Evolutionary conservation across 2,797 vertebrate species (phyloP).

Genomic region (Rhinatrema bivittatum): DNA sequence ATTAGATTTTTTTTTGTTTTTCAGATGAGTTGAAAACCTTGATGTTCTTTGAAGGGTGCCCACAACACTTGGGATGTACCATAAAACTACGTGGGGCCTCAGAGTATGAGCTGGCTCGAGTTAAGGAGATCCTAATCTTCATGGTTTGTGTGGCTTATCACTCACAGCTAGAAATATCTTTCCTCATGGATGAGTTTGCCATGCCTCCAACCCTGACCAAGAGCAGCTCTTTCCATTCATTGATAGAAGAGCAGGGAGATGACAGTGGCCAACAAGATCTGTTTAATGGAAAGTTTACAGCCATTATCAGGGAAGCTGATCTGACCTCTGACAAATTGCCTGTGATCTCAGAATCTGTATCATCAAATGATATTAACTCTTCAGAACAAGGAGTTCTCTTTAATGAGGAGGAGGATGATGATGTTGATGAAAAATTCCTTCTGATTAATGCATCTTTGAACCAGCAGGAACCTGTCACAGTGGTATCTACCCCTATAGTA

Average conservation of each 20-base stretch:
- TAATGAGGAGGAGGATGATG: conserved; percentile 40
- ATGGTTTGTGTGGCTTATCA: conserved; percentile 97
- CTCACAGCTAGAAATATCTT: conserved; percentile 96
- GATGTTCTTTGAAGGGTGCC: conserved; percentile 97
- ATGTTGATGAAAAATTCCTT: neutral
- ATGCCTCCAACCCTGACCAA: conserved; percentile 85
- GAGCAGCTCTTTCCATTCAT: conserved; percentile 74
- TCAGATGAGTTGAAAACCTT: conserved; percentile 84
- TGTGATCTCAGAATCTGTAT: conserved; percentile 38
- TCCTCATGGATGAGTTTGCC: conserved; percentile 98
- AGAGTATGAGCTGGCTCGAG: conserved; percentile 86
- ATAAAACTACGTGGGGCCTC: conserved; percentile 88
- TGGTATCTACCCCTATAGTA: conserved; percentile 33
- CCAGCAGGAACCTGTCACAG: conserved; percentile 37
- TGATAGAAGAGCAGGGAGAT: conserved; percentile 68
- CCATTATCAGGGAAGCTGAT: conserved; percentile 48
- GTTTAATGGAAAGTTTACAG: conserved; percentile 31
- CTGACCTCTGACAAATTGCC: conserved; percentile 35
- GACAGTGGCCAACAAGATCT: conserved; percentile 39
- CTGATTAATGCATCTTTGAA: conserved; percentile 14
- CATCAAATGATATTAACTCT: conserved; percentile 35
- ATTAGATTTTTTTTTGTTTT: neutral
- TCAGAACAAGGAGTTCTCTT: conserved; percentile 38
- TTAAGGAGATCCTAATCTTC: conserved; percentile 92
- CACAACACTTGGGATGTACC: conserved; percentile 86